Evolutionary conservation across 2,797 vertebrate genomes (phyloP).

Genomic region (Crocodylus rhombifer): DNA sequence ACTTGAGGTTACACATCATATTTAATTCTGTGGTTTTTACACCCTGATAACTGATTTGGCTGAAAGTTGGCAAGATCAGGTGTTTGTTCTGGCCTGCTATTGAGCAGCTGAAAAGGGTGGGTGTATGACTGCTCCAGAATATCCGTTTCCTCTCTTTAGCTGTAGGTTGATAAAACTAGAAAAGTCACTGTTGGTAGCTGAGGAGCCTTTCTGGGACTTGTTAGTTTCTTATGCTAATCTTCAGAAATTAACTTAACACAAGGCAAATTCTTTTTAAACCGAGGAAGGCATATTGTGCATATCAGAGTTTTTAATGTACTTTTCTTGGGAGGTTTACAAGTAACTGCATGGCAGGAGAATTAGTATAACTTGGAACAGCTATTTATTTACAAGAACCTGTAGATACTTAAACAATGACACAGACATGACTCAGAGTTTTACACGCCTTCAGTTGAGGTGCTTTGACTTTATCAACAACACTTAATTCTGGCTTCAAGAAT

Average conservation of each 20-base stretch:
- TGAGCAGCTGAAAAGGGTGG: background rate
- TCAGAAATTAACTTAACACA: background rate
- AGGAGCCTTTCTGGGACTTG: background rate
- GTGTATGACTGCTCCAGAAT: background rate
- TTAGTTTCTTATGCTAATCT: conserved; percentile 12
- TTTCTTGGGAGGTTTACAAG: conserved; percentile 12
- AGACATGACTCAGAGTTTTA: conserved; percentile 12
- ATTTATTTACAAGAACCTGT: background rate
- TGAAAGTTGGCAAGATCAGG: background rate
- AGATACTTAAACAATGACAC: background rate
- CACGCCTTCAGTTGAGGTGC: conserved; percentile 3
- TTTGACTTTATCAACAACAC: conserved; percentile 18
- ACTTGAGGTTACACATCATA: background rate
- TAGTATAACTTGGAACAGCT: conserved; percentile 11
- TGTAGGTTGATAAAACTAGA: background rate
- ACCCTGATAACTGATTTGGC: background rate
- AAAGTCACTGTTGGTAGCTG: background rate
- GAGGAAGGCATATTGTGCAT: background rate
- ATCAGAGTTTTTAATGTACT: background rate
- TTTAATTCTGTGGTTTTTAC: conserved; percentile 39
- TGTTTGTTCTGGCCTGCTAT: background rate
- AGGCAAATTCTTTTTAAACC: background rate
- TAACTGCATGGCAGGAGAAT: background rate
- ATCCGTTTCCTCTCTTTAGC: background rate
- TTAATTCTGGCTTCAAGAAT: conserved; percentile 20